These are phyloP conservation scores for Brachionus sp. DNA, from an alignment of 1,140 invertebrate genomes.

Conservation along the genomic window DNA sequence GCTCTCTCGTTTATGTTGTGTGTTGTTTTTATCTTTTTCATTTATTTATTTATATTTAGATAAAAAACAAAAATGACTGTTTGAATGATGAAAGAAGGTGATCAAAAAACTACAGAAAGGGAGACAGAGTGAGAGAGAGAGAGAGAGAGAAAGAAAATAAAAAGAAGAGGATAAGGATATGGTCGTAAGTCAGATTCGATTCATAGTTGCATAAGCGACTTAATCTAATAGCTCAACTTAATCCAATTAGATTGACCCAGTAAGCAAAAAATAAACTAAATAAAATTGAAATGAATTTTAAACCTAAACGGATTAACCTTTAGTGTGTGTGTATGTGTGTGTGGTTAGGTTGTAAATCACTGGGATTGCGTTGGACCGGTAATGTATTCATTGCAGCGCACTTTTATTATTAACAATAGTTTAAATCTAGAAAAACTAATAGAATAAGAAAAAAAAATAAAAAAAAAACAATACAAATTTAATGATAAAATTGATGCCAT, in stretches of 20 bases:
- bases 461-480: no score
- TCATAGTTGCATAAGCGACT: neutral
- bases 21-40: neutral
- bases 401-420: neutral
- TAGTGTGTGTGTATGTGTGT: no score
- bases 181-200: neutral
- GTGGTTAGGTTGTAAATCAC: neutral
- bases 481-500: neutral
- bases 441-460: no score
- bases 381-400: neutral
- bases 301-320: slow-evolving; percentile 1
- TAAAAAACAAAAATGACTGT: neutral
- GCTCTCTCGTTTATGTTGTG: neutral
- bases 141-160: neutral
- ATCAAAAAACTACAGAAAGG: neutral
- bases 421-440: neutral
- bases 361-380: neutral
- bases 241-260: slow-evolving; percentile 23
- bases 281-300: neutral
- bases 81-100: neutral
- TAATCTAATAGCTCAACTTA: slow-evolving; percentile 9
- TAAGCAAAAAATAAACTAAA: neutral
- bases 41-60: slow-evolving; percentile 1
- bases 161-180: no score
- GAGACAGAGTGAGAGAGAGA: neutral